Base-by-base conservation (phyloP, 2,888 invertebrate species). In the Tolmerus cingulatus region DNA sequence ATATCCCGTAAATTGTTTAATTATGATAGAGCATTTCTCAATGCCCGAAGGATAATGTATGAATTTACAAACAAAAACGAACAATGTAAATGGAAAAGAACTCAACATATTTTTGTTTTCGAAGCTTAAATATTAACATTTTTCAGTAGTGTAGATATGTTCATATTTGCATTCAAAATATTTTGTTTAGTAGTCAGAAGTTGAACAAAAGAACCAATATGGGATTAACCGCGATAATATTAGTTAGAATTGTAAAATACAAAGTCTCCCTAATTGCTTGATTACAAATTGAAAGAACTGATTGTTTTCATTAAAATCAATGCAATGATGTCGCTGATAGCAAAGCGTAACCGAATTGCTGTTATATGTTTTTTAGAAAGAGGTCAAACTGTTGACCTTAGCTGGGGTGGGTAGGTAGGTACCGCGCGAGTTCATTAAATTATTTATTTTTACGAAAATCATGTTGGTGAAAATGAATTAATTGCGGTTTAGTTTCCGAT, bases 401-500 rank as follows among this genome's bases (percentile, higher is more conserved):
- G 12, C 12, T 27, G 66, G 12, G 5, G 55, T 8, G 55, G n/a
- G 19, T 0, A n/a, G n/a, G 19, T 0, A n/a, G 19, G 27, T 27
- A 66, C 14, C 14, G 19, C 27, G 66, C 27, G 66, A 66, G 12
- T 8, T 66, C 66, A 66, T 76, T 12, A 76, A 76, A 76, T 40
- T 76, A 76, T 76, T 76, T 76, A 76, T 76, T 40, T 34, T 37
- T 19, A 5, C 40, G 34, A 34, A 76, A 76, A 76, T 37, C 40
- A 76, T 76, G 34, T 7, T 34, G 34, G 76, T 16, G 76, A 34
- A 76, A 76, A 76, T 76, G 76, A 76, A 76, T 76, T 76, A 76
- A 76, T 76, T 76, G 76, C 37, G 76, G 76, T 76, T 76, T 76
- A 76, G 76, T 76, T 76, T 34, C 76, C 76, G 37, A 76, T 37